Conservation (phyloP, 2,888 invertebrate genomes). For the Acronicta alni region DNA sequence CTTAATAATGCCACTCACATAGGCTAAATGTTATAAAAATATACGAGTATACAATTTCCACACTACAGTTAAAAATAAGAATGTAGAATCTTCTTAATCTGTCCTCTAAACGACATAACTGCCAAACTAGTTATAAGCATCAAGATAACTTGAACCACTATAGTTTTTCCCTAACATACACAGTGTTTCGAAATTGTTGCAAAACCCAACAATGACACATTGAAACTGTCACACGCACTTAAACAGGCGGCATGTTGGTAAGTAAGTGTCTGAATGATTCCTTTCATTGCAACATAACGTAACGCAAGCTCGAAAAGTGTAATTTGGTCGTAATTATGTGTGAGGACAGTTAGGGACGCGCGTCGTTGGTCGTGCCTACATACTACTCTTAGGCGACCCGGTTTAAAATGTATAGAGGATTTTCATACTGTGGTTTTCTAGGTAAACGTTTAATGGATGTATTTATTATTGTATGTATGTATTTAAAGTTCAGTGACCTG, state of each 20-base stretch:
- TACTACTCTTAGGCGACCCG: slow-evolving; percentile 49
- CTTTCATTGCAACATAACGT: slow-evolving; percentile 53
- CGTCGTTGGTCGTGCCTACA: slow-evolving; percentile 44
- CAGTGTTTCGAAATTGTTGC: slow-evolving; percentile 49
- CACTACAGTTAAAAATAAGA: background rate
- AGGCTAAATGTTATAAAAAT: background rate
- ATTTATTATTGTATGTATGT: background rate
- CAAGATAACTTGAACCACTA: slow-evolving; percentile 38
- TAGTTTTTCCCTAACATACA: slow-evolving; percentile 46
- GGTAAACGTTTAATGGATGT: slow-evolving; percentile 14
- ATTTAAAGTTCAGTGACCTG: background rate
- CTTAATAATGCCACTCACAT: background rate
- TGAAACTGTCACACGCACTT: slow-evolving; percentile 56
- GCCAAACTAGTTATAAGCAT: slow-evolving; percentile 41
- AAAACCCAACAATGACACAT: slow-evolving; percentile 48
- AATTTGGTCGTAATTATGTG: slow-evolving; percentile 55
- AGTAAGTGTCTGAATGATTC: slow-evolving; percentile 51
- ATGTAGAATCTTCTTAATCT: slow-evolving; percentile 5
- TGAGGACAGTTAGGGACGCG: slow-evolving; percentile 53
- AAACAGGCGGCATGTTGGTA: slow-evolving; percentile 43
- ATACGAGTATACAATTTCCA: slow-evolving; percentile 1
- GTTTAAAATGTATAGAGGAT: slow-evolving; percentile 31
- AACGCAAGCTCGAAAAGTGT: slow-evolving; percentile 46
- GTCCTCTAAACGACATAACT: slow-evolving; percentile 30
- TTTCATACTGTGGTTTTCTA: slow-evolving; percentile 16